Percentiles rank a stretch among this genome's conserved stretches.
These are phyloP conservation scores for Neelides sp. DNA, from an alignment of 1,140 invertebrate genomes.

Conservation along the genomic window DNA sequence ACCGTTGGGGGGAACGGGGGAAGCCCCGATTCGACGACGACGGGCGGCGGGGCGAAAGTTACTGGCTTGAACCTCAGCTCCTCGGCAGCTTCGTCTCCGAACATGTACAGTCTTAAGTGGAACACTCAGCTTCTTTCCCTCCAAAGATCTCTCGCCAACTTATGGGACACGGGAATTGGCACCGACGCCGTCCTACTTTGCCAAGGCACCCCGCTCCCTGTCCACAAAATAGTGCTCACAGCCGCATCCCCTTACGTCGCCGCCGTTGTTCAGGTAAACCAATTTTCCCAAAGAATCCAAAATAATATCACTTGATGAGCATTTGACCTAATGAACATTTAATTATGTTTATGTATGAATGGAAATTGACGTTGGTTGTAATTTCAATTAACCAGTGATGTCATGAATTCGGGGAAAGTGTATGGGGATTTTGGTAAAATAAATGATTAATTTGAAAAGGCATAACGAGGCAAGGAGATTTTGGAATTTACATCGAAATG, in stretches of 20 bases:
- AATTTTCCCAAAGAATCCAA: no score
- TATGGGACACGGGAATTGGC: slow-evolving; percentile 31
- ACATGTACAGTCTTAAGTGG: slow-evolving; percentile 31
- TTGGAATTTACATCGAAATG: no score
- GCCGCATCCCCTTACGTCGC: slow-evolving; percentile 30
- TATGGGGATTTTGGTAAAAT: no score
- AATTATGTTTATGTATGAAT: no score
- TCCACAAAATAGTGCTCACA: slow-evolving; percentile 31
- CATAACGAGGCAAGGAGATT: no score
- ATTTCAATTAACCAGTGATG: no score
- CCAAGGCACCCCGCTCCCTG: slow-evolving; percentile 28
- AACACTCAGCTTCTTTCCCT: slow-evolving; percentile 30
- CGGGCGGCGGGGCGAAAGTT: slow-evolving; percentile 11
- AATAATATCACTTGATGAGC: no score
- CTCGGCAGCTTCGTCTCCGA: slow-evolving; percentile 13
- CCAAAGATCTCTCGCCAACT: slow-evolving; percentile 29
- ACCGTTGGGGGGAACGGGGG: slow-evolving; percentile 17
- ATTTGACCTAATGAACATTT: no score
- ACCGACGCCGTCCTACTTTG: slow-evolving; percentile 31
- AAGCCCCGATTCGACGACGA: slow-evolving; percentile 27
- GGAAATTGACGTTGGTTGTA: no score
- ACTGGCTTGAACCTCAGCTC: slow-evolving; percentile 1
- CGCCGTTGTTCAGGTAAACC: slow-evolving; percentile 30
- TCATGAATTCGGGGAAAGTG: no score
- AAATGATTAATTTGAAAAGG: no score